Evolutionary conservation across 2,888 invertebrate species (phyloP).

Genomic region (Hybos culiciformis): DNA sequence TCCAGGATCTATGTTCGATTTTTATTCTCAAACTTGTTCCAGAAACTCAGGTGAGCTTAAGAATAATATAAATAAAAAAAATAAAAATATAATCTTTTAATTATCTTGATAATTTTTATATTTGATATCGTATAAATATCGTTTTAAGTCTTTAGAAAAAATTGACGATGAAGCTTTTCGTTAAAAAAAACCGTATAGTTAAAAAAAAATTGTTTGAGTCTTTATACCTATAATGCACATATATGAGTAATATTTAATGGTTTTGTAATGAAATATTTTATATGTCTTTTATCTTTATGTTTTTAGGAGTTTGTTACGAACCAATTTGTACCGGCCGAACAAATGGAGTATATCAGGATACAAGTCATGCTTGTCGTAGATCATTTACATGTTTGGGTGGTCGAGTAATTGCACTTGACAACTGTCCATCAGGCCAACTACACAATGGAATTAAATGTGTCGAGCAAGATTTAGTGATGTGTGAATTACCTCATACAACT

Average conservation of each 20-base stretch:
- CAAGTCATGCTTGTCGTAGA: conserved; percentile 43
- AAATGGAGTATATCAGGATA: conserved; percentile 44
- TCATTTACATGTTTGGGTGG: conserved; percentile 39
- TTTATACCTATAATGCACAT: no score
- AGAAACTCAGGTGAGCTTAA: conserved; percentile 31
- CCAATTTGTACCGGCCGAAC: conserved; percentile 44
- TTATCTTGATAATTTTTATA: neutral
- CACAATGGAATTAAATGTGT: conserved; percentile 41
- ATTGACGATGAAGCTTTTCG: no score
- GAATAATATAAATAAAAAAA: neutral
- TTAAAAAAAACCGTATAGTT: no score
- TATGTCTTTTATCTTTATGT: neutral
- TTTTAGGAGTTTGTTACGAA: conserved; percentile 42
- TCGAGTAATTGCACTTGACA: conserved; percentile 37
- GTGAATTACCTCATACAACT: conserved; percentile 37
- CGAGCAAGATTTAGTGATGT: conserved; percentile 32
- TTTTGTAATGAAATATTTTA: no score
- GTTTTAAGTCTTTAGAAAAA: no score
- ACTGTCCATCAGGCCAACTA: conserved; percentile 37
- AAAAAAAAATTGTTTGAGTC: no score
- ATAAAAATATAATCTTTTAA: neutral
- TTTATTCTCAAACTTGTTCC: conserved; percentile 40
- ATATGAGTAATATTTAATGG: no score
- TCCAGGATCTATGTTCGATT: conserved; percentile 42
- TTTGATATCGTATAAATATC: no score